Conservation (phyloP, 2,797 vertebrate species). For the Cyprinella venusta region DNA sequence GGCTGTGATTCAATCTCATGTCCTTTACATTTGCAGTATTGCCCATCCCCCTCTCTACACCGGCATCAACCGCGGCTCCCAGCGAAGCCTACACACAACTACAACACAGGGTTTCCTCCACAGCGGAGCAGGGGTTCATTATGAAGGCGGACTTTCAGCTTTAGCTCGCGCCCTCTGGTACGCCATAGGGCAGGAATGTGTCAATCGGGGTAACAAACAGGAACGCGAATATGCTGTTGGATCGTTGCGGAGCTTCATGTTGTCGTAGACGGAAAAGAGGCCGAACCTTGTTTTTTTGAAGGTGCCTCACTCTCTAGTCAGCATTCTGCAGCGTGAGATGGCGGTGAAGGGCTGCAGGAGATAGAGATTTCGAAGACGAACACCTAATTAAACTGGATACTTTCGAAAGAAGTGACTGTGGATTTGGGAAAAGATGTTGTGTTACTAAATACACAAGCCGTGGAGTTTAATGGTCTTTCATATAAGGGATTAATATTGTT, state of each 20-base stretch:
- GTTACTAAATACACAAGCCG: slow-evolving; percentile 68
- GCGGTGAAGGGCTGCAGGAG: slow-evolving; percentile 53
- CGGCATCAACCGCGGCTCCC: slow-evolving; percentile 86
- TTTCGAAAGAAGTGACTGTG: slow-evolving; percentile 63
- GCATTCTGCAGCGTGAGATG: slow-evolving; percentile 54
- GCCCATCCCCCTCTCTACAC: slow-evolving; percentile 89
- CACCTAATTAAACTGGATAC: slow-evolving; percentile 62
- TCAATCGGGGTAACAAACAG: slow-evolving; percentile 55
- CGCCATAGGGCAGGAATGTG: slow-evolving; percentile 63
- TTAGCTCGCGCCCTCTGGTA: slow-evolving; percentile 54
- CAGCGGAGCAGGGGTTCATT: slow-evolving; percentile 86
- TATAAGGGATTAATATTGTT: slow-evolving; percentile 63
- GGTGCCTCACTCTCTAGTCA: slow-evolving; percentile 52
- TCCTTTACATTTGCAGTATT: slow-evolving; percentile 79
- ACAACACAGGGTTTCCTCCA: slow-evolving; percentile 90
- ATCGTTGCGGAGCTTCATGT: background rate
- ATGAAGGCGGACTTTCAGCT: slow-evolving; percentile 64
- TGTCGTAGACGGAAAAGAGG: slow-evolving; percentile 62
- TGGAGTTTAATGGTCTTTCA: slow-evolving; percentile 70
- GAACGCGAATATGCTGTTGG: slow-evolving; percentile 60
- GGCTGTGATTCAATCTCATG: slow-evolving; percentile 81
- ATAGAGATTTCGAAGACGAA: slow-evolving; percentile 57
- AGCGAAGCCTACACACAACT: slow-evolving; percentile 92
- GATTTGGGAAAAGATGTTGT: slow-evolving; percentile 69
- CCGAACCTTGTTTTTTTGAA: slow-evolving; percentile 60